Base-by-base conservation (phyloP, 1,140 invertebrate species). In the Drosophila ambigua region DNA sequence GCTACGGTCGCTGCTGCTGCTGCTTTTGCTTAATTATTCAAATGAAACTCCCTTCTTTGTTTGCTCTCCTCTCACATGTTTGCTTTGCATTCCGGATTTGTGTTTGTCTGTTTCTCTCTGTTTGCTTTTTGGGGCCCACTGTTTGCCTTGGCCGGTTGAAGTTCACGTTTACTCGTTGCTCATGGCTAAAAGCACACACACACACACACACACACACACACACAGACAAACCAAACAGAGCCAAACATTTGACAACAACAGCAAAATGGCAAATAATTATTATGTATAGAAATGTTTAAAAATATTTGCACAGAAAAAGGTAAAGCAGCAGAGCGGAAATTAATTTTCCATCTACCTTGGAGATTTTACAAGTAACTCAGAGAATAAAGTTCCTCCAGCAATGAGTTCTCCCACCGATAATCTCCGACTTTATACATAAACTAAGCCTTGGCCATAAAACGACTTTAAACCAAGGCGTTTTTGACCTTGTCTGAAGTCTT, bases 1-100 rank as follows among this genome's bases (percentile, higher is more conserved):
- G 31, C 31, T 35, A 35, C 26, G 26, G 26, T 28, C 6, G 26
- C 35, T 39, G 11, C 11, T 39, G 31, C 35, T 39, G 43, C 66
- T 71, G 62, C 74, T 49, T 50, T 46, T 39, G 64, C 62, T 81
- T 74, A 87, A 81, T 85, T 85, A 87, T 85, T 81, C 48, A 85
- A 81, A 77, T 74, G 65, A 73, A 69, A 69, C 44, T 43, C 64
- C 54, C 43, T 43, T 67, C 44, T 23, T 58, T 77, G 65, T 78
- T 76, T 77, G 57, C 60, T 48, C 57, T 52, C 35, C 59, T 51
- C 62, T 76, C 65, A 67, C 54, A 79, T 79, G 77, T 84, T 85
- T 85, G 73, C 75, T 62, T 71, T 69, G 66, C 66, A 60, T 63
- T 68, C 4, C 35, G 35, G 35, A 39, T 39, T 39, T 39, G 35